These are phyloP conservation scores for Rhea pennata DNA, from an alignment of 2,113 vertebrate genomes.

Conservation along the genomic window DNA sequence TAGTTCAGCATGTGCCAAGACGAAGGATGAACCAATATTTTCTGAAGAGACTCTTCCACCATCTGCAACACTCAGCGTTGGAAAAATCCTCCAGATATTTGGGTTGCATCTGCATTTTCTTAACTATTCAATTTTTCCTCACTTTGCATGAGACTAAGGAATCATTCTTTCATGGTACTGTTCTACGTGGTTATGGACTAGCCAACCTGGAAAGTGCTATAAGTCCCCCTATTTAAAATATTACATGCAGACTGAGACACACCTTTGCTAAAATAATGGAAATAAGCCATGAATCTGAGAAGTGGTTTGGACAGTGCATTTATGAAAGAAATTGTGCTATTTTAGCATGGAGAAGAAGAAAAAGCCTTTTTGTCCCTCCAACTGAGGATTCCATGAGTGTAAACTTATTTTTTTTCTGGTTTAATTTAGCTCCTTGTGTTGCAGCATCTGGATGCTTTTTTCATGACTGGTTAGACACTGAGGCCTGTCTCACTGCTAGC, in stretches of 20 bases:
- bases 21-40: not conserved
- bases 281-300: not conserved
- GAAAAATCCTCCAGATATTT: constrained; percentile 13
- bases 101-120: constrained; percentile 24
- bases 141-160: not conserved
- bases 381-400: not conserved
- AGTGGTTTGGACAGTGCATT: not conserved
- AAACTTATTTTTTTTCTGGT: not conserved
- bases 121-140: not conserved
- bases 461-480: not conserved
- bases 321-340: constrained; percentile 11
- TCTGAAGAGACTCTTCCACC: not conserved
- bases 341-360: not conserved
- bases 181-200: not conserved
- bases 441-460: not conserved
- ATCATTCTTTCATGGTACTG: not conserved
- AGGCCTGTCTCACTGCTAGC: not conserved
- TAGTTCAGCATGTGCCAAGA: not conserved
- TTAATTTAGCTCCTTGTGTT: not conserved
- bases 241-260: not conserved
- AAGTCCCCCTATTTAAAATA: not conserved
- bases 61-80: not conserved
- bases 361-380: constrained; percentile 1
- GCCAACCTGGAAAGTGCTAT: not conserved
- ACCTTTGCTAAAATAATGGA: constrained; percentile 24